These are phyloP conservation scores for Seriola dumerili DNA, from an alignment of 2,113 vertebrate genomes.

Conservation along the genomic window DNA sequence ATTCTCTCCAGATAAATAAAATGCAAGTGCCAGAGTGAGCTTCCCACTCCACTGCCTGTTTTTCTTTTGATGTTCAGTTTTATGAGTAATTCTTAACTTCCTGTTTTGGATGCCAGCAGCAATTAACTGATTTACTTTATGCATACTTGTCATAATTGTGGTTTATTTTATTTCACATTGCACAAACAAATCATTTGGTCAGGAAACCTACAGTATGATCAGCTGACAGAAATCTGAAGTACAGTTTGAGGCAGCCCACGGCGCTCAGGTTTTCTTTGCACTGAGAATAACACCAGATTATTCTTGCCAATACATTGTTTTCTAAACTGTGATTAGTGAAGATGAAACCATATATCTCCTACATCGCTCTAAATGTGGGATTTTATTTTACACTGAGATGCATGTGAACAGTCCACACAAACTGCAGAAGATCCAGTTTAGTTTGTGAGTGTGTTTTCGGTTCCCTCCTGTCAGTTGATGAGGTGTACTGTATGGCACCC, in stretches of 20 bases:
- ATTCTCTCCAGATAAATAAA: conserved; percentile 30
- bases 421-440: conserved; percentile 8
- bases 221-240: background rate
- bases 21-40: conserved; percentile 39
- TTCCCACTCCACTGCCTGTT: conserved; percentile 45
- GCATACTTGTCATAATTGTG: conserved; percentile 12
- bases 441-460: conserved; percentile 32
- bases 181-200: conserved; percentile 12
- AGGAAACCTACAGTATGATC: background rate
- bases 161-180: conserved; percentile 2
- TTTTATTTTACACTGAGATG: conserved; percentile 18
- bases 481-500: conserved; percentile 63
- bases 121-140: conserved; percentile 28
- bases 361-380: background rate
- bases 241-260: background rate
- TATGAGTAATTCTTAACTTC: conserved; percentile 62
- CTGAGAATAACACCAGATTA: background rate
- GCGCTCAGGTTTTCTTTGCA: background rate
- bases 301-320: background rate
- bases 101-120: conserved; percentile 42
- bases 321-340: background rate
- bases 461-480: conserved; percentile 59
- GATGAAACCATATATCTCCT: background rate
- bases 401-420: conserved; percentile 8
- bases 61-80: conserved; percentile 75